Evolutionary conservation across 1,140 invertebrate genomes (phyloP).

Genomic region (Thereuonema tuberculata): DNA sequence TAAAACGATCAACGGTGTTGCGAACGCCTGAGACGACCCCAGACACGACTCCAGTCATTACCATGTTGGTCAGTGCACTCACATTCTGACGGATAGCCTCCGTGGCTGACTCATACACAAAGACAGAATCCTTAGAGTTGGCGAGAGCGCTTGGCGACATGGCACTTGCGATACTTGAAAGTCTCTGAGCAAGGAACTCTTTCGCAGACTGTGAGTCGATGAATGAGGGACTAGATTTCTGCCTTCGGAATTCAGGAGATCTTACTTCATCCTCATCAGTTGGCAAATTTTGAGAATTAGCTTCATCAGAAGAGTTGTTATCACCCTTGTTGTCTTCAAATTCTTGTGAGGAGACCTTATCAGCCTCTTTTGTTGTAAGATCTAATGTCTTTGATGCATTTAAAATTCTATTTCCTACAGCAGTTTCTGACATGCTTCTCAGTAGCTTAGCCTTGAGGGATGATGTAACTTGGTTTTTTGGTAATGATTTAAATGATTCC

Average conservation of each 20-base stretch:
- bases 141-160: not conserved
- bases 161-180: not conserved
- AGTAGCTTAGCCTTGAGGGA: not conserved
- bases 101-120: not conserved
- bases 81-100: conserved; percentile 3
- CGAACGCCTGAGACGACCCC: not conserved
- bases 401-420: not conserved
- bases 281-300: not conserved
- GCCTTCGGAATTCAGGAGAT: not conserved
- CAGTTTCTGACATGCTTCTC: not conserved
- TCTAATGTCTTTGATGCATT: not conserved
- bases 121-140: not conserved
- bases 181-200: conserved; percentile 5
- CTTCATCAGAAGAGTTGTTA: not conserved
- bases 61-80: not conserved
- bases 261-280: not conserved
- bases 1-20: not conserved
- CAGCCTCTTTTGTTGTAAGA: not conserved
- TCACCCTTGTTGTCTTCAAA: not conserved
- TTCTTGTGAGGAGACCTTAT: not conserved
- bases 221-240: not conserved
- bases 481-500: no score
- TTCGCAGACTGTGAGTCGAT: conserved; percentile 7
- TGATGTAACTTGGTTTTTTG: not conserved
- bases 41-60: not conserved